Evolutionary conservation across 2,113 vertebrate genomes (phyloP).

Genomic region (Chlamydotis undulata): DNA sequence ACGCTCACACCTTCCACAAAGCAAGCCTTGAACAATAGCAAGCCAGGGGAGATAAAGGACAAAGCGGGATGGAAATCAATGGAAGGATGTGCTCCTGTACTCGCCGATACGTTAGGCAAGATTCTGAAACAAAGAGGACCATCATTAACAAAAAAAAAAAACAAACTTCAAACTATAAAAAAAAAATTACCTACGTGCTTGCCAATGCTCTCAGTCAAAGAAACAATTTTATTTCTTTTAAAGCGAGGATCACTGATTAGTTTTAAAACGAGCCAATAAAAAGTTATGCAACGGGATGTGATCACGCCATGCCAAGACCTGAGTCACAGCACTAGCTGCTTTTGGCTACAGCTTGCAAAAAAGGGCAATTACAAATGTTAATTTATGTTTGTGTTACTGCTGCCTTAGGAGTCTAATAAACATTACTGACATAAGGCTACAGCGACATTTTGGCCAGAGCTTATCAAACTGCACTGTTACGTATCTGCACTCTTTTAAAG

Average conservation of each 20-base stretch:
- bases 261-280: background rate
- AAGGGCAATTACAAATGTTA: background rate
- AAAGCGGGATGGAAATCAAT: slow-evolving; percentile 51
- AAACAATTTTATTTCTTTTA: background rate
- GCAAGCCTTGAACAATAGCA: slow-evolving; percentile 77
- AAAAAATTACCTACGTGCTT: background rate
- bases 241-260: background rate
- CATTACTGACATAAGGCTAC: background rate
- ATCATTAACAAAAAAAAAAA: background rate
- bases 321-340: background rate
- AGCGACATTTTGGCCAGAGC: background rate
- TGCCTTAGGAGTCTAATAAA: background rate
- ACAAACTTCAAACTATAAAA: background rate
- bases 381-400: background rate
- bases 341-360: background rate
- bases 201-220: background rate
- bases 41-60: slow-evolving; percentile 74
- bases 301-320: rapidly evolving
- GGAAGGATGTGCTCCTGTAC: background rate
- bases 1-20: slow-evolving; percentile 71
- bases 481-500: background rate
- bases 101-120: background rate
- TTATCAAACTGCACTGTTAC: background rate
- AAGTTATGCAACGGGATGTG: rapidly evolving
- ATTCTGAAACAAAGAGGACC: slow-evolving; percentile 3